These are phyloP conservation scores for Autographa pulchrina DNA, from an alignment of 2,888 invertebrate species.

Conservation along the genomic window DNA sequence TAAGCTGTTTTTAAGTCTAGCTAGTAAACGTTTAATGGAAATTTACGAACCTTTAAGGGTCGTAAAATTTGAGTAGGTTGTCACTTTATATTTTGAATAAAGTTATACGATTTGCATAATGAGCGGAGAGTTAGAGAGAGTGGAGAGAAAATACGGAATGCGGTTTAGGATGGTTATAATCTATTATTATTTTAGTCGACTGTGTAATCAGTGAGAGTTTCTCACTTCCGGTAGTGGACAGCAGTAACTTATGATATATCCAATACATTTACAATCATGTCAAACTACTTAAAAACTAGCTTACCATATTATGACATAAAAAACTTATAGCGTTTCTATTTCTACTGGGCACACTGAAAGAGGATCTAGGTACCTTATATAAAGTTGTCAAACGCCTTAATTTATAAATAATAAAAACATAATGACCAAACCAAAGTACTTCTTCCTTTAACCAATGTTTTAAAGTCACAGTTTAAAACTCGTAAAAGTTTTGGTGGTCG, in stretches of 20 bases:
- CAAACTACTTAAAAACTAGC: too few species aligned
- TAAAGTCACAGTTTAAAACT: constrained; percentile 29
- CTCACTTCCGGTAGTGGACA: neutral
- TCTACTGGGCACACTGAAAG: neutral
- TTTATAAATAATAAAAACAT: constrained; percentile 6
- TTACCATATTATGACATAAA: neutral
- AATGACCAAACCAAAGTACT: constrained; percentile 1
- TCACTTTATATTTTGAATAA: constrained; percentile 48
- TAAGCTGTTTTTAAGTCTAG: constrained; percentile 44
- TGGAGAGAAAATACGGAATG: constrained; percentile 31
- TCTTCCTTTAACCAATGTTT: constrained; percentile 30
- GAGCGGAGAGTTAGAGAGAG: constrained; percentile 23
- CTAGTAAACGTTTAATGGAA: constrained; percentile 29
- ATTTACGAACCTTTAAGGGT: constrained; percentile 49
- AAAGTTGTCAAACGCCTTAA: neutral
- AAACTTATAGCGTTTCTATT: neutral
- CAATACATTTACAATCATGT: too few species aligned
- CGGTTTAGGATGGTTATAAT: constrained; percentile 10
- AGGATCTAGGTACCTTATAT: neutral
- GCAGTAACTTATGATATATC: neutral
- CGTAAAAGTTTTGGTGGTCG: constrained; percentile 40
- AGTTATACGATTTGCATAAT: constrained; percentile 50
- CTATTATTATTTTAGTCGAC: constrained; percentile 21
- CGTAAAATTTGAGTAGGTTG: constrained; percentile 46
- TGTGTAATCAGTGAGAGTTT: neutral